These are phyloP conservation scores for Tragelaphus buxtoni DNA, from an alignment of 2,113 vertebrate genomes.

Conservation along the genomic window DNA sequence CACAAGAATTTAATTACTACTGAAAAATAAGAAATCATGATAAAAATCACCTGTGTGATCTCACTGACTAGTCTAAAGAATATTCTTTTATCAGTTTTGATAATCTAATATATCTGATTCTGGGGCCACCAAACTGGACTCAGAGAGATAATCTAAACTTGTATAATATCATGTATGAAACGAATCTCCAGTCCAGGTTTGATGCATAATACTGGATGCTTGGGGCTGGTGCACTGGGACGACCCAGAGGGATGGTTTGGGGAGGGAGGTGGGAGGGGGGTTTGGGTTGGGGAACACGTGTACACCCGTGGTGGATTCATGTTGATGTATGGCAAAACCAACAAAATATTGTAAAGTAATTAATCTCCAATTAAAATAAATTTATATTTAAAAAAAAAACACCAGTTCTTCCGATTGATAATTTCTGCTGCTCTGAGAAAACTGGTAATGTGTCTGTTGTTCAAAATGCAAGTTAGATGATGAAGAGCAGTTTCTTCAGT, in stretches of 20 bases:
- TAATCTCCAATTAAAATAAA: no score
- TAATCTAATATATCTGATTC: neutral
- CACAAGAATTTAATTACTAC: neutral
- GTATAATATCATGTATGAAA: no score
- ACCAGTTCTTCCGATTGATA: neutral
- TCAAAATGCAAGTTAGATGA: neutral
- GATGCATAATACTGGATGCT: no score
- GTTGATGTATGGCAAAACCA: no score
- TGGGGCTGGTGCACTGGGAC: no score
- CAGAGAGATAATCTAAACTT: neutral
- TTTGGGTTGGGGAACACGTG: no score
- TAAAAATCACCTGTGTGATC: neutral
- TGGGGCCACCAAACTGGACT: neutral
- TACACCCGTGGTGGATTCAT: no score
- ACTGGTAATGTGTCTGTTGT: neutral
- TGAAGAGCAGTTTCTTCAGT: neutral
- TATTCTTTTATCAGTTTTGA: neutral
- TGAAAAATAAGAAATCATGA: neutral
- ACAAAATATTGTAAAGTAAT: neutral
- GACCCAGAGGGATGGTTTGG: no score
- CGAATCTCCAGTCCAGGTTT: no score
- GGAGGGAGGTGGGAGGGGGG: no score
- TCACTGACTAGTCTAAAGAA: neutral
- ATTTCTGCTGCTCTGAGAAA: neutral
- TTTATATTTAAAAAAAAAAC: no score